Evolutionary conservation across 2,113 vertebrate genomes (phyloP).

Genomic region (Bufo bufo): DNA sequence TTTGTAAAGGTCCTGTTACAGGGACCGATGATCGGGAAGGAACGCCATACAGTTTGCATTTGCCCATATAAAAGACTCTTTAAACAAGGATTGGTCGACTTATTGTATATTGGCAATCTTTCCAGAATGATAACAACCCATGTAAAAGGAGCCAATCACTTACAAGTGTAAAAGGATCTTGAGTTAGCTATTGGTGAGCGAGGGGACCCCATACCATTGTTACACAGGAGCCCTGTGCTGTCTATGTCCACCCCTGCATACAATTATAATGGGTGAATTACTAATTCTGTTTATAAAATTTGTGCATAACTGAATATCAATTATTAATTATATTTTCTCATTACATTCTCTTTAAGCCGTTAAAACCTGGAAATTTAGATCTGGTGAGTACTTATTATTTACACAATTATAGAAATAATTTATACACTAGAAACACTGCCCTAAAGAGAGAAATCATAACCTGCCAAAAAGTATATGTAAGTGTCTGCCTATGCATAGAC

Average conservation of each 20-base stretch:
- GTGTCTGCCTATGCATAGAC: background rate
- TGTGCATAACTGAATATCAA: background rate
- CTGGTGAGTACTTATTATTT: conserved; percentile 19
- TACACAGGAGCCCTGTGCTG: background rate
- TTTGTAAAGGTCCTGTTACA: too few relatives aligned
- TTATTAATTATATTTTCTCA: background rate
- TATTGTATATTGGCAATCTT: too few relatives aligned
- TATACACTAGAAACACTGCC: too few relatives aligned
- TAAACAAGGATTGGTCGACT: too few relatives aligned
- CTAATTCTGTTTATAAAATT: background rate
- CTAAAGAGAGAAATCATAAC: background rate
- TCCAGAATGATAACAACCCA: too few relatives aligned
- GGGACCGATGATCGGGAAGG: too few relatives aligned
- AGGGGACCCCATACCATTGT: too few relatives aligned
- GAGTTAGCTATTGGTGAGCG: too few relatives aligned
- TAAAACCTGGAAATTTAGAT: conserved; percentile 19
- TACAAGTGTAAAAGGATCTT: too few relatives aligned
- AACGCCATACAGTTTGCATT: too few relatives aligned
- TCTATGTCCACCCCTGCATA: background rate
- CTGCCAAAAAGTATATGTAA: background rate
- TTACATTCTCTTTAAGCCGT: conserved; percentile 16
- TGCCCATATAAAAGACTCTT: too few relatives aligned
- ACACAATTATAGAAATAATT: background rate
- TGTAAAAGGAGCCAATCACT: too few relatives aligned
- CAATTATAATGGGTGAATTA: background rate